Base-by-base conservation (phyloP, 2,113 vertebrate genomes). In the Herpailurus yagouaroundi region DNA sequence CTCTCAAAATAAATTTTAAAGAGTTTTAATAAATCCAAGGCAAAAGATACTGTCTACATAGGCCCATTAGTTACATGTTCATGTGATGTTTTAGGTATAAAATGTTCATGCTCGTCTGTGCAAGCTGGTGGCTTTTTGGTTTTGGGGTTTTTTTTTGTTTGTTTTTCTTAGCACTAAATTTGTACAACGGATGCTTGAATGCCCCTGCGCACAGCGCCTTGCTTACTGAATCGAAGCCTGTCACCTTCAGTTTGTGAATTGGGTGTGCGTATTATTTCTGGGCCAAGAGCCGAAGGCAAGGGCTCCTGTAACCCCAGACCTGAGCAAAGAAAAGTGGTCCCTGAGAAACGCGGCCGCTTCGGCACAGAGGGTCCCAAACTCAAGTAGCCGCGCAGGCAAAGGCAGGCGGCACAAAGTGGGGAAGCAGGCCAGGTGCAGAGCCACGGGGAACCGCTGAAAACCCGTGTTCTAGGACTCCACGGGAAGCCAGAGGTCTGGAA, bases 61-160 rank as follows among this genome's bases (percentile, higher is more conserved):
- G 29, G 3, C 12, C 5, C 18, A 14, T 14, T 12, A 33, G 21
- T 64, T 60, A 64, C 2, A 1, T 69, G 4, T 31, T 5, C 15
- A 8, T 10, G 23, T 29, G 38, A 33, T n/a, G n/a, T 19, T 84
- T 77, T 91, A 38, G 45, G 31, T 57, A 27, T 16, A 25, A 66
- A 68, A 69, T 12, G 6, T 6, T 8, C 6, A 10, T 13, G 38
- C 1, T 66, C 0, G 0, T 33, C 16, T 5, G 2, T 9, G 64
- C 25, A 18, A 77, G 69, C 7, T 45, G 13, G 23, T 29, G 38
- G 25, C 13, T 45, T 23, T 23, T 41, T 41, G 3, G 4, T 64
- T n/a, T 45, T 45, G 1, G 7, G 52, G 52, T 3, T 52, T 52
- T 14, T 52, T 52, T 18, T 15, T 52, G 8, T 45, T 45, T 41